Base-by-base conservation (phyloP, 2,888 invertebrate genomes). In the Mythimna albipuncta region DNA sequence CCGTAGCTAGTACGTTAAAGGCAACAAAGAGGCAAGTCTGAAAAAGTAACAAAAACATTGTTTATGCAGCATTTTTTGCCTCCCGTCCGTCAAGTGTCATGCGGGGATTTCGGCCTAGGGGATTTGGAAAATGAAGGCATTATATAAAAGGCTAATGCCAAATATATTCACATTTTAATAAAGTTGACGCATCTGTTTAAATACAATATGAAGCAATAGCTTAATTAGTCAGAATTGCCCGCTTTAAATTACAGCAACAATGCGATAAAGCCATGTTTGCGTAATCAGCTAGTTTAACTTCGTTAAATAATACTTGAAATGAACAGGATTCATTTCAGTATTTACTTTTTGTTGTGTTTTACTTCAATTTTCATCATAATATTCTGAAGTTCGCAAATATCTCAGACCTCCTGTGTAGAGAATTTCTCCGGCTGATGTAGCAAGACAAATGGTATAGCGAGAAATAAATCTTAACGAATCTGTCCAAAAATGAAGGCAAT, bases 81-180 rank as follows among this genome's bases (percentile, higher is more conserved):
- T 62, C 59, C 73, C 54, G 85, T 81, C 84, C 65, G 44, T 85
- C 84, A 83, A 75, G 63, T 81, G 83, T 84, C 79, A 83, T 72
- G 72, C 61, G 73, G 61, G 75, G 85, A 76, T 82, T 82, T 72
- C 58, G 44, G 58, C 35, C 72, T 38, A 21, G 61, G 65, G 76
- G 76, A 75, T 83, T 75, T 73, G 44, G 52, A 26, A 72, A 72
- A 72, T 63, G 5, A 72, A 74, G 41, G 44, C 16, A 54, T 57
- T 63, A 38, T 19, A 64, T 62, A 66, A 61, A 77, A 64, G 32
- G 21, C 47, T 64, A 63, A 73, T 44, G 32, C 59, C 11, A 26
- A 81, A 68, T 52, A 47, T 47, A 6, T 59, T 50, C 54, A 9
- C 38, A 61, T 54, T 74, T 80, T 41, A 57, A 54, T 67, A 52